Evolutionary conservation across 2,888 invertebrate genomes (phyloP).

Genomic region (Atethmia centrago): DNA sequence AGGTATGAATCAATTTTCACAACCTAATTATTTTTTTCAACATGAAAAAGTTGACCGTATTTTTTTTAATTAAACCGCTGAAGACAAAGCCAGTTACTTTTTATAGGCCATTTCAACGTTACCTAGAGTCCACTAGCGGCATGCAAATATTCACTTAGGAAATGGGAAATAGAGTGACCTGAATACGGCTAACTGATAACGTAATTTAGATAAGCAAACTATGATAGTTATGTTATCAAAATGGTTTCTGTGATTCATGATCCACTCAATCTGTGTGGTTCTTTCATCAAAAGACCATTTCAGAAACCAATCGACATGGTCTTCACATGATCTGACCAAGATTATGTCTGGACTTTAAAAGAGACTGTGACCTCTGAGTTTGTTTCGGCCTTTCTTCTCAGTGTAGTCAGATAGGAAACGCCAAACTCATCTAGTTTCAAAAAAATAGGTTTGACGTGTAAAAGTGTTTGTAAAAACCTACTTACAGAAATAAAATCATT

Average conservation of each 20-base stretch:
- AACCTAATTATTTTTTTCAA: slow-evolving; percentile 57
- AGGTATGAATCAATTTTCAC: slow-evolving; percentile 53
- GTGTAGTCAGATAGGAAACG: too few species aligned
- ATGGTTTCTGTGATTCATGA: slow-evolving; percentile 38
- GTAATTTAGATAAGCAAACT: slow-evolving; percentile 53
- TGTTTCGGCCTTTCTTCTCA: too few species aligned
- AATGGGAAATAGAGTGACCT: slow-evolving; percentile 78
- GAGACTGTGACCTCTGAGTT: too few species aligned
- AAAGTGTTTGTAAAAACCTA: too few species aligned
- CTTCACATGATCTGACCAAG: too few species aligned
- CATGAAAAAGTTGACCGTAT: slow-evolving; percentile 69
- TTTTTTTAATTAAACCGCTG: slow-evolving; percentile 79
- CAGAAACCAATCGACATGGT: too few species aligned
- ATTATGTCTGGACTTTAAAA: too few species aligned
- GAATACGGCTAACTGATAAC: slow-evolving; percentile 70
- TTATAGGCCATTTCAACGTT: slow-evolving; percentile 78
- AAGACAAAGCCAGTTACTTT: slow-evolving; percentile 80
- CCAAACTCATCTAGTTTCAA: too few species aligned
- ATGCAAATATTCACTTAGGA: slow-evolving; percentile 88
- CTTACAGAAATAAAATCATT: too few species aligned
- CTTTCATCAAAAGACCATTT: too few species aligned
- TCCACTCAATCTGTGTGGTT: too few species aligned
- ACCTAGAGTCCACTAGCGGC: slow-evolving; percentile 78
- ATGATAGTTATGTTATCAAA: slow-evolving; percentile 47
- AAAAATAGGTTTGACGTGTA: too few species aligned